A percentile compares a stretch with the other conserved stretches of the same genome.
phyloP scores from a whole-genome alignment of 1,140 invertebrate species.

The Drosophila carrolli region DNA sequence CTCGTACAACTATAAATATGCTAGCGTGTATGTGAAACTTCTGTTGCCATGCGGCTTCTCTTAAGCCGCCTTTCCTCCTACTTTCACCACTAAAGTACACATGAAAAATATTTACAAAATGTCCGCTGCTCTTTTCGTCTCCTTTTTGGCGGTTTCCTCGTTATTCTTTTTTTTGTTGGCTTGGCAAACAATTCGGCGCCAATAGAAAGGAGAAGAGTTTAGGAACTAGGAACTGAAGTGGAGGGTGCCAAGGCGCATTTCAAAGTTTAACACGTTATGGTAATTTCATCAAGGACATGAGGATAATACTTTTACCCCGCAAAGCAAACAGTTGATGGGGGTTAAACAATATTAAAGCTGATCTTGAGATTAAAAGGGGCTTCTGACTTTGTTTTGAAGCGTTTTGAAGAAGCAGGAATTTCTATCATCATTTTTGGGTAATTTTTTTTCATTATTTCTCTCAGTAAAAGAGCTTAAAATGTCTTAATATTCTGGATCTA shows the following conservation, averaged over 20 bases:
- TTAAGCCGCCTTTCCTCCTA: conserved; percentile 5
- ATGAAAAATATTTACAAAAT: conserved; percentile 74
- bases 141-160: conserved; percentile 14
- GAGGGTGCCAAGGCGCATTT: conserved; percentile 51
- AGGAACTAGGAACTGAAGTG: conserved; percentile 6
- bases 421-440: no score
- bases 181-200: conserved; percentile 70
- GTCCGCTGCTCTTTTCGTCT: conserved; percentile 28
- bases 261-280: conserved; percentile 68
- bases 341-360: conserved; percentile 31
- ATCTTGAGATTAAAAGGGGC: conserved; percentile 3
- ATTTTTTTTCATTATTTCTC: no score
- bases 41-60: conserved; percentile 48
- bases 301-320: conserved; percentile 31
- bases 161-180: conserved; percentile 36
- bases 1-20: conserved; percentile 26
- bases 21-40: conserved; percentile 27
- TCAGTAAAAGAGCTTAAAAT: no score
- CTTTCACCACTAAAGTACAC: conserved; percentile 54
- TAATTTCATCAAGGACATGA: conserved; percentile 70
- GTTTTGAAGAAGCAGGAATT: no score
- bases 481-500: no score
- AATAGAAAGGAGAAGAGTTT: conserved; percentile 37
- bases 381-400: background rate
- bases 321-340: conserved; percentile 8